Evolutionary conservation across 2,888 invertebrate genomes (phyloP).

Genomic region (Sipha maydis): DNA sequence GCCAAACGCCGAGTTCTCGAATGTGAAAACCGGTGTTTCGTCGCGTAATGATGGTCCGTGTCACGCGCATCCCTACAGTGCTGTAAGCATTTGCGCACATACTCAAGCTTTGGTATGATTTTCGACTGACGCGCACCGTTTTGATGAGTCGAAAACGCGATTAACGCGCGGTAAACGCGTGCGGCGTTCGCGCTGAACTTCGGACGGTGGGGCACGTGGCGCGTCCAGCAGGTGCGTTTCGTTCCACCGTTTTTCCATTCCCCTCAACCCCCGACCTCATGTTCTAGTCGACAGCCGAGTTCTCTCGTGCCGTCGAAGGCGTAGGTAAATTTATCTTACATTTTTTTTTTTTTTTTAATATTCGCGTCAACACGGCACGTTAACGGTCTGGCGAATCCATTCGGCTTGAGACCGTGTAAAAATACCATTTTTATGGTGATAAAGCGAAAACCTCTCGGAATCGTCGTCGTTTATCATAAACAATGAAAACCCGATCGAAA

Average conservation of each 20-base stretch:
- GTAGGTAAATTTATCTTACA: too few species aligned
- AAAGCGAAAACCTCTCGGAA: not conserved
- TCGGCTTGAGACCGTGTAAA: not conserved
- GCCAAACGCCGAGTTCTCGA: not conserved
- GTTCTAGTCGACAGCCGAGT: too few species aligned
- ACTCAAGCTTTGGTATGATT: not conserved
- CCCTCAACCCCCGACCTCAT: too few species aligned
- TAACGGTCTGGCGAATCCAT: not conserved
- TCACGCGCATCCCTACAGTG: not conserved
- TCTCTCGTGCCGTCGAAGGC: not conserved
- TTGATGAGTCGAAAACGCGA: not conserved
- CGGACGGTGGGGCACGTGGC: too few species aligned
- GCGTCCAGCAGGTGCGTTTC: too few species aligned
- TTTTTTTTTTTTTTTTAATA: not conserved
- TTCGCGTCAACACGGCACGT: not conserved
- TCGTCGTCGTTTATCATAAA: not conserved
- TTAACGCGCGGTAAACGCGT: not conserved
- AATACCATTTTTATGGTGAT: not conserved
- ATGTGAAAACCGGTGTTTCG: slow-evolving; percentile 13
- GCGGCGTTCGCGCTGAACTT: not conserved
- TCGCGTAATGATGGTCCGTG: not conserved
- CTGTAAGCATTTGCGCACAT: not conserved
- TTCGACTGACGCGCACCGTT: not conserved
- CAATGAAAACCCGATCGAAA: not conserved
- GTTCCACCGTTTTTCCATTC: too few species aligned